Evolutionary conservation across 2,113 vertebrate species (phyloP).

Genomic region (Fukomys damarensis): DNA sequence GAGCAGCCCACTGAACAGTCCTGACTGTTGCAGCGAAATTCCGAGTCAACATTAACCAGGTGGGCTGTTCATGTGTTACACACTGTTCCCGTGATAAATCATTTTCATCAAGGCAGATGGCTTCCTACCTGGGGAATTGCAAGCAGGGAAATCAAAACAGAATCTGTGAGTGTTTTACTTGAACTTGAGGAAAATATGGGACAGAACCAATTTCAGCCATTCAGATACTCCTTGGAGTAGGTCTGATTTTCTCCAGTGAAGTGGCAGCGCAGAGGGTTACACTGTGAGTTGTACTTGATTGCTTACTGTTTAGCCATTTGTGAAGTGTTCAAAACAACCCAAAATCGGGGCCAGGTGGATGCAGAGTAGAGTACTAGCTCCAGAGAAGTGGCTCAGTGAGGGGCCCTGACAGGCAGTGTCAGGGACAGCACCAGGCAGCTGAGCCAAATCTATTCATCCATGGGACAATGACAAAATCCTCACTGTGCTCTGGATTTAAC

Average conservation of each 20-base stretch:
- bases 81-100: neutral
- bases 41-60: neutral
- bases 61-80: neutral
- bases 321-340: neutral
- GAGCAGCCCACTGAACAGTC: neutral
- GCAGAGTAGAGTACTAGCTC: neutral
- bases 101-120: slow-evolving; percentile 57
- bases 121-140: slow-evolving; percentile 30
- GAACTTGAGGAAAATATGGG: slow-evolving; percentile 11
- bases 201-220: neutral
- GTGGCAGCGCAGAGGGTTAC: neutral
- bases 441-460: neutral
- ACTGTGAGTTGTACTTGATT: neutral
- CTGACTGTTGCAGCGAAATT: neutral
- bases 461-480: neutral
- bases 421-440: neutral
- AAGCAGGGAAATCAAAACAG: slow-evolving; percentile 50
- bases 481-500: neutral
- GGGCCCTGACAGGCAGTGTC: neutral
- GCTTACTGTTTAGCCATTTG: neutral
- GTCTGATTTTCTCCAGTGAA: slow-evolving; percentile 1
- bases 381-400: neutral
- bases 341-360: neutral
- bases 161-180: slow-evolving; percentile 44
- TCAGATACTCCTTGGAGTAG: neutral